phyloP scores from a whole-genome alignment of 2,113 vertebrate species.

The Oxygymnocypris stewartii region DNA sequence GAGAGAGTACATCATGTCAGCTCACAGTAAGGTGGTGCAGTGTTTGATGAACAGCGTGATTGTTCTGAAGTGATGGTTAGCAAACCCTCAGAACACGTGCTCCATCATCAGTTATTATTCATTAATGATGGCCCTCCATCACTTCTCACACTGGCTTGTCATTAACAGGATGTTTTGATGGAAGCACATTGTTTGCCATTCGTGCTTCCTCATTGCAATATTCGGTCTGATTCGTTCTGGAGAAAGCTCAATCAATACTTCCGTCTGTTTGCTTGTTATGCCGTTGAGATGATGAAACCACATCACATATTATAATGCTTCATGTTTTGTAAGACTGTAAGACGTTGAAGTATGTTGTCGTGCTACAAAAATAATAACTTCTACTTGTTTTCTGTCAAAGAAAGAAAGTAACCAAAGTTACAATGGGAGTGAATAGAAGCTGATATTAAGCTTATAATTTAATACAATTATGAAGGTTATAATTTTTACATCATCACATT shows the following conservation, averaged over 20 bases:
- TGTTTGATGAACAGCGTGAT: background rate
- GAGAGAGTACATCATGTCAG: background rate
- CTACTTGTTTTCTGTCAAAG: background rate
- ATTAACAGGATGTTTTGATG: constrained; percentile 43
- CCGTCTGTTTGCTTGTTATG: background rate
- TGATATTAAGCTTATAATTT: background rate
- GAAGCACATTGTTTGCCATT: constrained; percentile 24
- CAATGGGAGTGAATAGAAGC: background rate
- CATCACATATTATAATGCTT: background rate
- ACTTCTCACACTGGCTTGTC: background rate
- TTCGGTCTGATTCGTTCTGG: constrained; percentile 8
- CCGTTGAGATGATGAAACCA: background rate
- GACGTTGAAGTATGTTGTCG: background rate
- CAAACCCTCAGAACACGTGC: background rate
- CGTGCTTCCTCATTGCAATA: background rate
- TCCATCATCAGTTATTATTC: constrained; percentile 23
- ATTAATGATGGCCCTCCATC: background rate
- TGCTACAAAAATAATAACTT: background rate
- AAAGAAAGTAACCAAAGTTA: background rate
- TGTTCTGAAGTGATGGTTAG: background rate
- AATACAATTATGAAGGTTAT: background rate
- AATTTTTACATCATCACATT: background rate
- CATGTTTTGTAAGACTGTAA: background rate
- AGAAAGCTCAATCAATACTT: constrained; percentile 5
- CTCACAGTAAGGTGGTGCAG: background rate